Conservation (phyloP, 2,113 vertebrate species). For the Pluvianellus socialis region DNA sequence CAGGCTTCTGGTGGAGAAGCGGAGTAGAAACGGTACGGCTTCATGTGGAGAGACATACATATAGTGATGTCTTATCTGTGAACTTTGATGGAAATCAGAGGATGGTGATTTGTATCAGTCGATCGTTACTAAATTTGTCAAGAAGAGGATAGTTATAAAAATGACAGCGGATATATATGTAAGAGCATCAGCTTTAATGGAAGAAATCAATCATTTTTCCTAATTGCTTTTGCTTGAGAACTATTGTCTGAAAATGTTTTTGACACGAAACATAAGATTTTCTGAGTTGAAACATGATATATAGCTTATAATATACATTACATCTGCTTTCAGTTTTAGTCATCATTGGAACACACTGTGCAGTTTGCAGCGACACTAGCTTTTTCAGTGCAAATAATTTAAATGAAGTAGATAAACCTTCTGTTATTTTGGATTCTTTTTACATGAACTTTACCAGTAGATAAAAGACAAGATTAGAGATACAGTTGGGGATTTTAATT, state of each 20-base stretch:
- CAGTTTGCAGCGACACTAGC: background rate
- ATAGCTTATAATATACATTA: background rate
- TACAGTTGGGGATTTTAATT: background rate
- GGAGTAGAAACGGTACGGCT: rapidly evolving
- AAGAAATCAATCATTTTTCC: background rate
- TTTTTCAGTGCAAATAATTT: background rate
- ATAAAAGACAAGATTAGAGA: background rate
- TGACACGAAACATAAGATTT: background rate
- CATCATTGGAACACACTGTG: background rate
- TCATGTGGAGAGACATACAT: rapidly evolving
- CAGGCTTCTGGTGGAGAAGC: background rate
- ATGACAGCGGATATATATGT: background rate
- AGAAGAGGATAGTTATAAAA: background rate
- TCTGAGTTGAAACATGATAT: background rate
- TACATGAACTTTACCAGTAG: background rate
- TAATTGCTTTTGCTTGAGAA: background rate
- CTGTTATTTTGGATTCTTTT: background rate
- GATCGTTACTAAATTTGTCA: background rate
- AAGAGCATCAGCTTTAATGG: background rate
- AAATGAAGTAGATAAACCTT: background rate
- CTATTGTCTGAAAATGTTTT: background rate
- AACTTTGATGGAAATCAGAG: background rate
- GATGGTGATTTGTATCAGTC: background rate
- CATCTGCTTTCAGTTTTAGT: background rate
- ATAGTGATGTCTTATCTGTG: background rate